phyloP scores from a whole-genome alignment of 2,113 vertebrate species.

The Tautogolabrus adspersus region DNA sequence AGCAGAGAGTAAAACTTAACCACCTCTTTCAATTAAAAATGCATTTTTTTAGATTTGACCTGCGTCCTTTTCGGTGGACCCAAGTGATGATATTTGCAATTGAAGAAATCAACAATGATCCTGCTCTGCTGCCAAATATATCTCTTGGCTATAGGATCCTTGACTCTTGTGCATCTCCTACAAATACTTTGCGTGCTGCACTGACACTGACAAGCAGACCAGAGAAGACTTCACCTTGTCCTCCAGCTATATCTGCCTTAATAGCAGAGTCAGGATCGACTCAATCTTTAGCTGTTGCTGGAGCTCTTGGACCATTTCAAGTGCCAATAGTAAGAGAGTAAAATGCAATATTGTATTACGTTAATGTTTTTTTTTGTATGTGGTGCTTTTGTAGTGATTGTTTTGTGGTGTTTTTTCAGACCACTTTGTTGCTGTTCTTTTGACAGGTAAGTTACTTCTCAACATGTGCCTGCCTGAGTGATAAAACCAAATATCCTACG shows the following conservation, averaged over 20 bases:
- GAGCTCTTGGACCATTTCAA: constrained; percentile 79
- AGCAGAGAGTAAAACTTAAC: neutral
- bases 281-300: constrained; percentile 81
- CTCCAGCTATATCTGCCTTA: constrained; percentile 75
- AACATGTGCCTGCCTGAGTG: constrained; percentile 81
- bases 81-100: constrained; percentile 84
- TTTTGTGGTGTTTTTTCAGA: neutral
- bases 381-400: neutral
- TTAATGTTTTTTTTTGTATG: neutral
- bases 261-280: constrained; percentile 84
- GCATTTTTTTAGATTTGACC: constrained; percentile 76
- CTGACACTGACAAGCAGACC: constrained; percentile 70
- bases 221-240: constrained; percentile 56
- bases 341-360: neutral
- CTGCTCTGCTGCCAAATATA: constrained; percentile 78
- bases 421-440: neutral
- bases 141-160: constrained; percentile 83
- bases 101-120: constrained; percentile 83
- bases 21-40: neutral
- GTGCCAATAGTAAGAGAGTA: constrained; percentile 77
- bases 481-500: constrained; percentile 81
- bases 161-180: constrained; percentile 83
- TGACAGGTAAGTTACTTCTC: constrained; percentile 85
- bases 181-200: constrained; percentile 78
- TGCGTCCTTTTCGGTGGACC: constrained; percentile 82